Evolutionary conservation across 2,113 vertebrate genomes (phyloP).

Genomic region (Rhinoderma darwinii): DNA sequence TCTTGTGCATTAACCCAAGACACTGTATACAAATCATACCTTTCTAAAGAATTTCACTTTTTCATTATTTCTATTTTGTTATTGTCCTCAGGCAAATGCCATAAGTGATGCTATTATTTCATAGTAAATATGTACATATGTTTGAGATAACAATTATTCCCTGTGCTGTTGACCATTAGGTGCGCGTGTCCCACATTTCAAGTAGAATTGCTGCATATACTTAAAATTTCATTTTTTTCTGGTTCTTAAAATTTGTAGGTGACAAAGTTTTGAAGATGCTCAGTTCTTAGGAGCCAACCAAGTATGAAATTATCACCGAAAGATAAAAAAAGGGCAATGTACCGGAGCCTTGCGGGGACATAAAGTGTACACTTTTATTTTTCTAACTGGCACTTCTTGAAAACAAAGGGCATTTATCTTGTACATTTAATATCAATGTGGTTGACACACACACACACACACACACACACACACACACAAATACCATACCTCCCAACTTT

Average conservation of each 20-base stretch:
- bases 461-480: no score
- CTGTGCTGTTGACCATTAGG: not conserved
- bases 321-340: constrained; percentile 1
- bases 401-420: not conserved
- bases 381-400: not conserved
- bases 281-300: not conserved
- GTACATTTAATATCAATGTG: not conserved
- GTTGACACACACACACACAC: not conserved
- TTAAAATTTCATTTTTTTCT: not conserved
- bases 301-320: constrained; percentile 23
- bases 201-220: not conserved
- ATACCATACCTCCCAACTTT: no score
- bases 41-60: not conserved
- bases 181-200: not conserved
- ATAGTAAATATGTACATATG: not conserved
- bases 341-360: not conserved
- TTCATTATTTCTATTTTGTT: not conserved
- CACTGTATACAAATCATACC: constrained; percentile 12
- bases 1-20: constrained; percentile 39
- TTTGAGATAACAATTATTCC: not conserved
- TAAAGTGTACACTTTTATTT: not conserved
- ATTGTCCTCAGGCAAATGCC: not conserved
- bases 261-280: not conserved
- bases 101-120: not conserved
- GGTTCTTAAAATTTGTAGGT: constrained; percentile 15